Conservation (phyloP, 1,140 invertebrate species). For the Copidosoma floridanum region DNA sequence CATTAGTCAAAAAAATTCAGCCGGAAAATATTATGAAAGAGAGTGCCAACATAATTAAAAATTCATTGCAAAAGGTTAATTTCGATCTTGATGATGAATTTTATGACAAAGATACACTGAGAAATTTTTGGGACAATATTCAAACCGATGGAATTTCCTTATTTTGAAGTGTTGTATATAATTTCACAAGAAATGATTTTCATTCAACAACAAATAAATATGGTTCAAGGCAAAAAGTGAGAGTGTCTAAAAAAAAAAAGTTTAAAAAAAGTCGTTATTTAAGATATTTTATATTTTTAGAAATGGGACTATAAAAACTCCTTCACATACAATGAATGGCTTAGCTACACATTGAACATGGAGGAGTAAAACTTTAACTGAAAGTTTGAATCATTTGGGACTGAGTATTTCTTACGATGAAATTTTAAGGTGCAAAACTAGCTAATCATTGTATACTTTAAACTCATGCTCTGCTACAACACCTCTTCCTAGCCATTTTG, state of each 20-base stretch:
- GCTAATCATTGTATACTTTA: slow-evolving; percentile 12
- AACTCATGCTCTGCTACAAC: background rate
- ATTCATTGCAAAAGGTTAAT: background rate
- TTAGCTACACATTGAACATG: too few species aligned
- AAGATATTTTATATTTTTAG: too few species aligned
- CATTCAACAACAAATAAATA: background rate
- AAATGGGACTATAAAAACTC: too few species aligned
- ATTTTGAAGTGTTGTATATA: background rate
- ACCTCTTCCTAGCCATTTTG: slow-evolving; percentile 21
- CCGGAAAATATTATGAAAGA: slow-evolving; percentile 1
- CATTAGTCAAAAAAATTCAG: background rate
- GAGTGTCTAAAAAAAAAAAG: background rate
- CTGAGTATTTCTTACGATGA: slow-evolving; percentile 23
- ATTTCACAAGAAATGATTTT: background rate
- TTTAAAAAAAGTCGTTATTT: background rate
- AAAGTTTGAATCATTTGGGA: slow-evolving; percentile 17
- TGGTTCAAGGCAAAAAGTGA: background rate
- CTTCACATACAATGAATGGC: too few species aligned
- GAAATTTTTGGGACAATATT: background rate
- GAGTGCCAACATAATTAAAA: background rate
- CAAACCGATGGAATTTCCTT: background rate
- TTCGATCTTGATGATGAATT: background rate
- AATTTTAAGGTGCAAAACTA: slow-evolving; percentile 9
- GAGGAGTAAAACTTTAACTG: too few species aligned
- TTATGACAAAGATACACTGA: background rate